Percentiles rank a stretch among this genome's conserved stretches.
phyloP scores from a whole-genome alignment of 2,888 invertebrate species.

The Malacosoma neustria region DNA sequence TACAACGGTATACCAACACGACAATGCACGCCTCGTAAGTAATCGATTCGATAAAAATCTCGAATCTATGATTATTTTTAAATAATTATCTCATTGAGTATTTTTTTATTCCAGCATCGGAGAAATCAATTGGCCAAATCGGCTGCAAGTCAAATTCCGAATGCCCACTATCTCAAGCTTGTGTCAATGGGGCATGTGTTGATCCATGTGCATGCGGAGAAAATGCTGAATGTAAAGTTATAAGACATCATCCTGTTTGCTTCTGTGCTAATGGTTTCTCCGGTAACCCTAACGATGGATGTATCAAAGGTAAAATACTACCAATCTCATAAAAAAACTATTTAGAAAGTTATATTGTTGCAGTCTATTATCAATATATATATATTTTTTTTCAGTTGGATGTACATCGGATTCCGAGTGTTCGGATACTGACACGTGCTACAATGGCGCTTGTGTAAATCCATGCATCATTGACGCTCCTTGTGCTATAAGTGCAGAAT shows the following conservation, averaged over 20 bases:
- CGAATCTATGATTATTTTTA: too few relatives aligned
- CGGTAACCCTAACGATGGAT: constrained; percentile 89
- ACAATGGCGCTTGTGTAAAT: constrained; percentile 87
- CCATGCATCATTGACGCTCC: constrained; percentile 87
- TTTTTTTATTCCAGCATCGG: constrained; percentile 59
- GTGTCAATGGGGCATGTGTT: constrained; percentile 85
- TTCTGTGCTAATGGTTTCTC: constrained; percentile 87
- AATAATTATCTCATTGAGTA: too few relatives aligned
- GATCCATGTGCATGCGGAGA: constrained; percentile 91
- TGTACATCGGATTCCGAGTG: constrained; percentile 90
- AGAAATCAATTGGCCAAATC: constrained; percentile 66
- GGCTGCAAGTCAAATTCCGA: constrained; percentile 88
- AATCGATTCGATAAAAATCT: too few relatives aligned
- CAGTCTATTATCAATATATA: background rate
- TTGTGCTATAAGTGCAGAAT: constrained; percentile 89
- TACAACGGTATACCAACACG: constrained; percentile 83
- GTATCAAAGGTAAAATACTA: constrained; percentile 76
- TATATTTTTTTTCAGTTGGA: constrained; percentile 75
- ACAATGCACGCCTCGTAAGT: constrained; percentile 88
- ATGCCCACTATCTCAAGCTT: constrained; percentile 87
- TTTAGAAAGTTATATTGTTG: background rate
- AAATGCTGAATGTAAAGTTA: constrained; percentile 87
- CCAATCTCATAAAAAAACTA: too few relatives aligned
- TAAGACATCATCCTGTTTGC: constrained; percentile 90
- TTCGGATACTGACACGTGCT: constrained; percentile 84